phyloP scores from a whole-genome alignment of 2,113 vertebrate species.

The Trogon surrucura region DNA sequence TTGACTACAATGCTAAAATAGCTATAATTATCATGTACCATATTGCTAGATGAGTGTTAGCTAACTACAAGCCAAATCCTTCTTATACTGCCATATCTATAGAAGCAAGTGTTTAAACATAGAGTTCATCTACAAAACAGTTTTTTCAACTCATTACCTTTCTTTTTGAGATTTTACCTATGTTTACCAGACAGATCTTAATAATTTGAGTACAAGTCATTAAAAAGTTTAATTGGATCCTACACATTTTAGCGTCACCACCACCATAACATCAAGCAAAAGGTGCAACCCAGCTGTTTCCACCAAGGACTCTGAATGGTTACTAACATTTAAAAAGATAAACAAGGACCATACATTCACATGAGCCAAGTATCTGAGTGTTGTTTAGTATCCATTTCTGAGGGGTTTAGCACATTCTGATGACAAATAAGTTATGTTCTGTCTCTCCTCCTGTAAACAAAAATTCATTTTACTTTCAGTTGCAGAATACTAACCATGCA shows the following conservation, averaged over 20 bases:
- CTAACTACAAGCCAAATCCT: not conserved
- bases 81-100: not conserved
- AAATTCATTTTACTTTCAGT: not conserved
- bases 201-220: not conserved
- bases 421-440: not conserved
- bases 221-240: not conserved
- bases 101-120: not conserved
- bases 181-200: not conserved
- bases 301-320: not conserved
- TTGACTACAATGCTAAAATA: not conserved
- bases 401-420: not conserved
- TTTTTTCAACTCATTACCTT: not conserved
- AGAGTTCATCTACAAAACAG: fast-evolving
- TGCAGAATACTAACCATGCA: not conserved
- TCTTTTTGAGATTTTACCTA: not conserved
- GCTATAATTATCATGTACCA: not conserved
- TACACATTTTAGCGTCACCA: not conserved
- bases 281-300: not conserved
- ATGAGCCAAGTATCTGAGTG: not conserved
- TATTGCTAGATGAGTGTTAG: not conserved
- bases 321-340: not conserved
- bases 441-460: fast-evolving
- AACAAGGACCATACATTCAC: not conserved
- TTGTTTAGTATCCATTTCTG: not conserved
- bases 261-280: not conserved